A percentile compares a stretch with the other conserved stretches of the same genome.
phyloP scores from a whole-genome alignment of 92 coral and sea anemone genomes.

The Desmophyllum pertusum region DNA sequence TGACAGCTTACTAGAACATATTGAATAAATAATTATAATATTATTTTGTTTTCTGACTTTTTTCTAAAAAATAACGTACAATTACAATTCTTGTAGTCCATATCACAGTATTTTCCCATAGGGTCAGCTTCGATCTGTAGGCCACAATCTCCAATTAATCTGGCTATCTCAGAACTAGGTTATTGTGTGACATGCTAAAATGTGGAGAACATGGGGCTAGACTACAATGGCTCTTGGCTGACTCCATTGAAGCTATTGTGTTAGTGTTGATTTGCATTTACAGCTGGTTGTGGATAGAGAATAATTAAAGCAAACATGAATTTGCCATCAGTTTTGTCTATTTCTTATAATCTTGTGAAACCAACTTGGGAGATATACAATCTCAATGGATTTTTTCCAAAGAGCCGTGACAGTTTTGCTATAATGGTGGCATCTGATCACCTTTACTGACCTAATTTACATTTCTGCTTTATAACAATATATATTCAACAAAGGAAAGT shows the following conservation, averaged over 20 bases:
- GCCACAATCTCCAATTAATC: background rate
- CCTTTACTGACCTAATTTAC: background rate
- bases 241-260: background rate
- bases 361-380: too few relatives aligned
- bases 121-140: background rate
- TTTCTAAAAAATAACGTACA: background rate
- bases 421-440: background rate
- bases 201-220: too few relatives aligned
- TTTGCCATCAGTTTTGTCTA: too few relatives aligned
- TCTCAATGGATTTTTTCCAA: too few relatives aligned
- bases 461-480: background rate
- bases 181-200: too few relatives aligned
- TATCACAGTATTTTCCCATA: background rate
- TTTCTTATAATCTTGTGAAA: background rate
- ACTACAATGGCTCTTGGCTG: background rate
- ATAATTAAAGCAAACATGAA: background rate
- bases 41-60: background rate
- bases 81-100: background rate
- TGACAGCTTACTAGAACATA: background rate
- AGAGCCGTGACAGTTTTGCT: too few relatives aligned
- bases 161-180: background rate
- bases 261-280: background rate
- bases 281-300: background rate
- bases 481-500: background rate
- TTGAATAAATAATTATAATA: too few relatives aligned